Conservation (phyloP, 2,888 invertebrate genomes). For the Noctua janthe region DNA sequence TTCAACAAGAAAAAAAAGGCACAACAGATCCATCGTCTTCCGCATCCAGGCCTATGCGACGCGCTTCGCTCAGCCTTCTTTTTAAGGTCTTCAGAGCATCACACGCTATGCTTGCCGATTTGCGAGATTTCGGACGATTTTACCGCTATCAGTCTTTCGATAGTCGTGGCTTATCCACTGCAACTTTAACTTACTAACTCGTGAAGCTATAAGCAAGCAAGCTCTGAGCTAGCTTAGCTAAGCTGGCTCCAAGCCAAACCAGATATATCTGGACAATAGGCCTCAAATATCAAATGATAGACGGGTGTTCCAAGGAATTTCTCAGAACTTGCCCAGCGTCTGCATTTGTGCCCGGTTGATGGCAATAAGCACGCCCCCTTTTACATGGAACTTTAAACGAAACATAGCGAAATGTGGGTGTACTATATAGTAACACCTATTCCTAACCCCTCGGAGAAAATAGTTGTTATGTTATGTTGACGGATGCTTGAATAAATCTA, state of each 20-base stretch:
- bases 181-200: no score
- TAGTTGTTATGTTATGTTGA: background rate
- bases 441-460: background rate
- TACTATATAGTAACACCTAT: background rate
- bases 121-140: background rate
- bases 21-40: no score
- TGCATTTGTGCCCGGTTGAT: background rate
- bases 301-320: background rate
- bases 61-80: no score
- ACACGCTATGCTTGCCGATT: background rate
- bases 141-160: background rate
- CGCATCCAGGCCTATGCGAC: no score
- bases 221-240: background rate
- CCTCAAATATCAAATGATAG: background rate
- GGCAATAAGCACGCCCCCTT: background rate
- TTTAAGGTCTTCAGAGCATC: background rate
- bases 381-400: background rate
- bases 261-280: background rate
- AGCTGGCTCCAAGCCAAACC: background rate
- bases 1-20: no score
- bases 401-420: background rate
- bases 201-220: no score
- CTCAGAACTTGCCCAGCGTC: background rate
- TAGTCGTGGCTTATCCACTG: background rate
- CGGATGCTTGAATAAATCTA: background rate